A percentile compares a stretch with the other conserved stretches of the same genome.
These are phyloP conservation scores for Epinephelus coioides DNA, from an alignment of 2,797 vertebrate species.

Conservation along the genomic window DNA sequence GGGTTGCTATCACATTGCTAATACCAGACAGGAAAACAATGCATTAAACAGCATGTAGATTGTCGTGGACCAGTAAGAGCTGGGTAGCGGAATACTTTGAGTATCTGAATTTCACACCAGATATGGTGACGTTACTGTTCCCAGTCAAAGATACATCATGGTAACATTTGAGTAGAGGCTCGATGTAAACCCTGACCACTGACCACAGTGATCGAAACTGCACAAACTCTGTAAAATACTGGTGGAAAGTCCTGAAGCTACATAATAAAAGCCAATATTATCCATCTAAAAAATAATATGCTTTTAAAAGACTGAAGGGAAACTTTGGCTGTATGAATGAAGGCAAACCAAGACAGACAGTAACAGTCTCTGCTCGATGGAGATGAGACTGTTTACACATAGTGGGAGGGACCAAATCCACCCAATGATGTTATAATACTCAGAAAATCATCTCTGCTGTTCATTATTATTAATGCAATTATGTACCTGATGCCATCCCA, in stretches of 20 bases:
- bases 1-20: conserved; percentile 4
- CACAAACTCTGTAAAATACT: conserved; percentile 30
- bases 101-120: conserved; percentile 20
- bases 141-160: conserved; percentile 8
- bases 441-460: conserved; percentile 4
- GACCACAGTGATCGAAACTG: conserved; percentile 23
- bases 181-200: conserved; percentile 21
- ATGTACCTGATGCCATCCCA: conserved; percentile 15
- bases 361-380: conserved; percentile 46
- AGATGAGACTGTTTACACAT: conserved; percentile 13
- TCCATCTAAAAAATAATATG: conserved; percentile 3
- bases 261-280: conserved; percentile 1
- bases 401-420: conserved; percentile 21
- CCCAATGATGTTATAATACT: conserved; percentile 13
- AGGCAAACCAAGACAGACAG: conserved; percentile 45
- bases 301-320: conserved; percentile 22
- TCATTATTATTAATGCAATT: background rate
- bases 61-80: conserved; percentile 26
- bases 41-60: conserved; percentile 35
- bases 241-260: conserved; percentile 10
- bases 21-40: background rate
- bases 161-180: conserved; percentile 22
- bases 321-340: conserved; percentile 61
- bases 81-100: conserved; percentile 39
- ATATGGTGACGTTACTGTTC: background rate